Percentiles rank a stretch among this genome's conserved stretches.
phyloP scores from a whole-genome alignment of 2,797 vertebrate species.

The Sebastes nivosus region DNA sequence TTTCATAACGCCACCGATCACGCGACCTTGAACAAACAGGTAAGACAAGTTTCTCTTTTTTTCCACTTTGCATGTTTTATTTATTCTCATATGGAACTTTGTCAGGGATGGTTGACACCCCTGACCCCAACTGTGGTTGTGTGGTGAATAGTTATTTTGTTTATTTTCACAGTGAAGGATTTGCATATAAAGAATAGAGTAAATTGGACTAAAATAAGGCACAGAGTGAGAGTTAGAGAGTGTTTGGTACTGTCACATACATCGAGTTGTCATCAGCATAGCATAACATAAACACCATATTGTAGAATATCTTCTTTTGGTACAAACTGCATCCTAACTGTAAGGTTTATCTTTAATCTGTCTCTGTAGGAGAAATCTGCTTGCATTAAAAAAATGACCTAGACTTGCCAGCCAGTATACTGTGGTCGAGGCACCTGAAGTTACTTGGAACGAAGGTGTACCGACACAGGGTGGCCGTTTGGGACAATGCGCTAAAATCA shows the following conservation, averaged over 20 bases:
- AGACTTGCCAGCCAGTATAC: background rate
- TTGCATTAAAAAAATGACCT: background rate
- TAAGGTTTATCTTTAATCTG: background rate
- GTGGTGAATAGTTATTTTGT: background rate
- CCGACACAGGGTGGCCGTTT: background rate
- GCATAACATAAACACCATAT: background rate
- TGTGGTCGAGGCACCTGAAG: background rate
- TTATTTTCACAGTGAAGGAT: background rate
- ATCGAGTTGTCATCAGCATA: background rate
- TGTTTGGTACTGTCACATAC: background rate
- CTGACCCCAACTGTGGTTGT: background rate
- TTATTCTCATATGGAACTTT: background rate
- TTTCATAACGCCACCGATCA: constrained; percentile 15
- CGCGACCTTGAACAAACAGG: constrained; percentile 45
- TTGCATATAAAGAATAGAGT: background rate
- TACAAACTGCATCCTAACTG: background rate
- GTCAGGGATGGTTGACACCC: background rate
- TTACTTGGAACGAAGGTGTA: background rate
- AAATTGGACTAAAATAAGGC: background rate
- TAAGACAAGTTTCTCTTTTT: constrained; percentile 48
- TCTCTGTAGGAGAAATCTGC: background rate
- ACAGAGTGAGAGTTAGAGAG: background rate
- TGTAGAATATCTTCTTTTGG: background rate
- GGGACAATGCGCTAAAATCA: background rate
- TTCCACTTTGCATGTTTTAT: background rate